Conservation (phyloP, 2,113 vertebrate species). For the Balaenoptera acutorostrata region DNA sequence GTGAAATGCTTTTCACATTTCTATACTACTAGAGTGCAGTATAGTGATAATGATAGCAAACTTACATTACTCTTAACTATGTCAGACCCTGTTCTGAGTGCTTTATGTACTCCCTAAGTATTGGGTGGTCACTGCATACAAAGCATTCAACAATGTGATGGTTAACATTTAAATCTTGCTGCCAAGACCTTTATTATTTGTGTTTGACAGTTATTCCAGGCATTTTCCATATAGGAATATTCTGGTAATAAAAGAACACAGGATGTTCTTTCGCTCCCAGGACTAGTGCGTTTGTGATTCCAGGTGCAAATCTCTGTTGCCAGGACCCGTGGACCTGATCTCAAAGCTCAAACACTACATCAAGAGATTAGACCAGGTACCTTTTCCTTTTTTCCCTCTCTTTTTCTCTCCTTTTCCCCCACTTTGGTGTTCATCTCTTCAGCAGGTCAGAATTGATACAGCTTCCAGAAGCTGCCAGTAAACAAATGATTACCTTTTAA, state of each 20-base stretch:
- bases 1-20: not conserved
- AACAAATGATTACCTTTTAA: not conserved
- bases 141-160: not conserved
- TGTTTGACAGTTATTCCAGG: not conserved
- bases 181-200: not conserved
- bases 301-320: not conserved
- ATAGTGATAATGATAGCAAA: too few relatives aligned
- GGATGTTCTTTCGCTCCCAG: not conserved
- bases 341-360: not conserved
- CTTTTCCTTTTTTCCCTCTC: not conserved
- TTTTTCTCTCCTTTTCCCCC: not conserved
- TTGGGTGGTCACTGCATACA: not conserved
- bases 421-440: not conserved
- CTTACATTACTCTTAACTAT: accelerated
- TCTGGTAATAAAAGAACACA: not conserved
- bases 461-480: not conserved
- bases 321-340: not conserved
- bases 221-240: not conserved
- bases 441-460: not conserved
- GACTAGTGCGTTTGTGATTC: not conserved
- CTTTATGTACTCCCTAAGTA: not conserved
- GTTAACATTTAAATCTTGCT: not conserved
- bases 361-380: not conserved
- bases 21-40: not conserved
- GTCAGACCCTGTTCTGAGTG: not conserved